These are phyloP conservation scores for Empis livida DNA, from an alignment of 2,888 invertebrate species.

Conservation along the genomic window DNA sequence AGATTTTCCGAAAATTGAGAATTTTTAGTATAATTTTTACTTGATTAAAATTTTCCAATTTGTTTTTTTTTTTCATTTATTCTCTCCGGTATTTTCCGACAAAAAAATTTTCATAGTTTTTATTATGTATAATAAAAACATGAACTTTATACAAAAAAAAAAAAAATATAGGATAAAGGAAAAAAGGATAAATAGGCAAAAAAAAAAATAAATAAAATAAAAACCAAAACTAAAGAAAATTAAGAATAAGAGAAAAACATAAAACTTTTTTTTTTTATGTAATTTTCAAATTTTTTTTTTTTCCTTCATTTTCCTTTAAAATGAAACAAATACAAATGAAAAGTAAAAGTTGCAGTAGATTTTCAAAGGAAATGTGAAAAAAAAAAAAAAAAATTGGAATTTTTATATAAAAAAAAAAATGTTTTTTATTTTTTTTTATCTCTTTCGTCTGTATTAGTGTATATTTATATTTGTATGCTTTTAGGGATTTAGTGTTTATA, in stretches of 20 bases:
- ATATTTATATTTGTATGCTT: too few relatives aligned
- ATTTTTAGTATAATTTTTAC: background rate
- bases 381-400: conserved; percentile 3
- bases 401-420: conserved; percentile 4
- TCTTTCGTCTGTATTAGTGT: too few relatives aligned
- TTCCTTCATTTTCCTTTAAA: too few relatives aligned
- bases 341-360: conserved; percentile 9
- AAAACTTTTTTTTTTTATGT: background rate
- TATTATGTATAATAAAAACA: too few relatives aligned
- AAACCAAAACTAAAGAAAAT: too few relatives aligned
- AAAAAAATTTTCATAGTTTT: too few relatives aligned
- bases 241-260: too few relatives aligned
- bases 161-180: conserved; percentile 2
- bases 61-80: too few relatives aligned
- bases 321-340: conserved; percentile 7
- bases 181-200: background rate
- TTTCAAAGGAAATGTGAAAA: conserved; percentile 6
- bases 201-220: background rate
- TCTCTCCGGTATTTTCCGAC: conserved; percentile 5
- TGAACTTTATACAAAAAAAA: too few relatives aligned
- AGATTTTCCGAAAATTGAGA: conserved; percentile 5
- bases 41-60: conserved; percentile 3
- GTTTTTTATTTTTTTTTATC: too few relatives aligned
- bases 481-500: too few relatives aligned
- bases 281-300: background rate